Evolutionary conservation across 2,888 invertebrate genomes (phyloP), one percentile per base, ranked within the genome.

Genomic region (Melanophora roralis): DNA sequence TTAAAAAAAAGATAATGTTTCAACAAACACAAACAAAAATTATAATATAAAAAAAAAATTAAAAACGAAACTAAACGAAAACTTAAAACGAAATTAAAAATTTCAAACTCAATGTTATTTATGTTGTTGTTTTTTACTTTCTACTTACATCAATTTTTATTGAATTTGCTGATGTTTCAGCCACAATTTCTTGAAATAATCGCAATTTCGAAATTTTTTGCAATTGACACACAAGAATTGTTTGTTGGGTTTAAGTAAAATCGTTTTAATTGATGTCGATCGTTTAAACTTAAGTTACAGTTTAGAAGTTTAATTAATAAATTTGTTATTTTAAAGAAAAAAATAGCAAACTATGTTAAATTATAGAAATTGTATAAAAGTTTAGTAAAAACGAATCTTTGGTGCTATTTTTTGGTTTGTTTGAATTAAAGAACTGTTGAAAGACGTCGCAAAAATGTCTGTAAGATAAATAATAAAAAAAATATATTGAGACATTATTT

Each of bases 71-170:
- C 6, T 27, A 27, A 51, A 67, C 38, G 11, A 55, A 67, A 49
- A 49, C 38, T 3, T 27, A 5, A 27, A 27, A 5, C n/a, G n/a
- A 6, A 38, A 21, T 38, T 57, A 8, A 38, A 47, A 45, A 65
- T 57, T 59, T 36, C 49, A 40, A 74, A 62, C 49, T 64, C n/a
- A 59, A 65, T 72, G 27, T 27, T 27, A 6, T 38, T 51, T 62
- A 19, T 16, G 3, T 23, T 16, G 11, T 49, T 32, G 45, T 73
- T 75, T 6, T 27, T 27, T 27, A 27, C 3, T 27, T 59, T 68
- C 76, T 78, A 86, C 88, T 88, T 87, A 87, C 88, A 87, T 88
- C 86, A 86, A 85, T 85, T 86, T 85, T 83, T 85, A 85, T 82
- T 83, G 84, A 84, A 83, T 84, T 83, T 69, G 84, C 81, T 84